phyloP scores from a whole-genome alignment of 2,113 vertebrate species.

The Hyperopisus bebe region DNA sequence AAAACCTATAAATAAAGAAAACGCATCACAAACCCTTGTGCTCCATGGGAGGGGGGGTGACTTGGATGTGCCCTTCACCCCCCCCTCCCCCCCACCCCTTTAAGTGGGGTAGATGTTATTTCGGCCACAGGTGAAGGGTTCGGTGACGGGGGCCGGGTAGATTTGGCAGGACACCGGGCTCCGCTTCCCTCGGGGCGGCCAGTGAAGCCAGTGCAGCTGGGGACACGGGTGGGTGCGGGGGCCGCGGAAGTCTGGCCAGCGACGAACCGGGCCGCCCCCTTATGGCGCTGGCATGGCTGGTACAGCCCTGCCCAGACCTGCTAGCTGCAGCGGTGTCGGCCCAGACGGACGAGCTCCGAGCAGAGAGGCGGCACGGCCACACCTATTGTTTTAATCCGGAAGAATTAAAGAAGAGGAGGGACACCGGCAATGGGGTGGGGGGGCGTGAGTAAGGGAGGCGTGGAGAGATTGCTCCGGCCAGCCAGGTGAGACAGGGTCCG shows the following conservation, averaged over 20 bases:
- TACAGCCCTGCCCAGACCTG: background rate
- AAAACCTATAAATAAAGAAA: background rate
- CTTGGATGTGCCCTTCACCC: background rate
- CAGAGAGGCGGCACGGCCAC: slow-evolving; percentile 46
- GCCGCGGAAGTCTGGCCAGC: slow-evolving; percentile 12
- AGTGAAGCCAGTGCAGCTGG: background rate
- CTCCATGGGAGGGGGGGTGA: background rate
- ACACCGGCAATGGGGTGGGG: background rate
- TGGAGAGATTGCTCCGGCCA: slow-evolving; percentile 4
- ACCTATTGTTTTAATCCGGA: slow-evolving; percentile 37
- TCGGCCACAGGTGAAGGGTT: background rate
- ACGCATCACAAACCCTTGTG: background rate
- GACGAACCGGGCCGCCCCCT: slow-evolving; percentile 20
- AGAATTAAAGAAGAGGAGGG: slow-evolving; percentile 64
- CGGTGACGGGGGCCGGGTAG: background rate
- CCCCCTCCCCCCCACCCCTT: background rate
- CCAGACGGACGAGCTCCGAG: slow-evolving; percentile 30
- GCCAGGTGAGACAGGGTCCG: slow-evolving; percentile 7
- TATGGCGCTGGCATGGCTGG: background rate
- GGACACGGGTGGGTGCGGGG: background rate
- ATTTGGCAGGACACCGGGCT: background rate
- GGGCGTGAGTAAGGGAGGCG: slow-evolving; percentile 42
- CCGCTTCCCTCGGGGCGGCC: background rate
- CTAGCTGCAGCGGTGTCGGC: slow-evolving; percentile 26
- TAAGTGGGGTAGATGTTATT: background rate